Evolutionary conservation across 2,888 invertebrate genomes (phyloP), one percentile per base, ranked within the genome.

Genomic region (Cabera pusaria): DNA sequence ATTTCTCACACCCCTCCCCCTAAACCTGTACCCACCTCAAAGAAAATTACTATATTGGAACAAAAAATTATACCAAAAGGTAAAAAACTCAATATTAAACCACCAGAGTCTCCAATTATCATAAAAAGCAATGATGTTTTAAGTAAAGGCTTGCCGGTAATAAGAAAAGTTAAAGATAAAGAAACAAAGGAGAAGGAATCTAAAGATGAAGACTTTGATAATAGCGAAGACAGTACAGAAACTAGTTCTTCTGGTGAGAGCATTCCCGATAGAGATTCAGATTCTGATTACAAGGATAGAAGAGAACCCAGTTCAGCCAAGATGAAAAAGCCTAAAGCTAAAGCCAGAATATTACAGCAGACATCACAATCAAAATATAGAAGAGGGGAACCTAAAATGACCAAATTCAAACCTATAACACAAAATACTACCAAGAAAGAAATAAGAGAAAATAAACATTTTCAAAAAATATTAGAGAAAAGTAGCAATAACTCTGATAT

Each of bases 221-320:
- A 79, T 56, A 79, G 85, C 60, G 72, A 91, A 59, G 86, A 91
- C 58, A 70, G 85, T 69, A 78, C 74, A 61, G 85, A 92, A 66
- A 76, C 91, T 32, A 87, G 85, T 55, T 84, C 87, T 31, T 83
- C 90, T 21, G 90, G 88, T 45, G 91, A 91, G 9, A 92, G 92
- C 58, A 69, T 79, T 29, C 89, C 91, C 24, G 92, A 92, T 38
- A 90, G 91, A 64, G 92, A 92, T 57, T 90, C 92, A 14, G 92
- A 92, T 77, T 92, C 92, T 44, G 91, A 91, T 54, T 91, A 92
- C 40, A 90, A 89, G 57, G 91, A 90, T 33, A 67, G 72, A 39
- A 83, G 74, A 56, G 81, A 84, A 57, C 61, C 73, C 34, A 63
- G 63, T 18, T 56, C 79, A 27, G 40, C 72, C 2, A 73, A 79